Conservation (phyloP, 2,113 vertebrate genomes). For the Chinchilla lanigera region DNA sequence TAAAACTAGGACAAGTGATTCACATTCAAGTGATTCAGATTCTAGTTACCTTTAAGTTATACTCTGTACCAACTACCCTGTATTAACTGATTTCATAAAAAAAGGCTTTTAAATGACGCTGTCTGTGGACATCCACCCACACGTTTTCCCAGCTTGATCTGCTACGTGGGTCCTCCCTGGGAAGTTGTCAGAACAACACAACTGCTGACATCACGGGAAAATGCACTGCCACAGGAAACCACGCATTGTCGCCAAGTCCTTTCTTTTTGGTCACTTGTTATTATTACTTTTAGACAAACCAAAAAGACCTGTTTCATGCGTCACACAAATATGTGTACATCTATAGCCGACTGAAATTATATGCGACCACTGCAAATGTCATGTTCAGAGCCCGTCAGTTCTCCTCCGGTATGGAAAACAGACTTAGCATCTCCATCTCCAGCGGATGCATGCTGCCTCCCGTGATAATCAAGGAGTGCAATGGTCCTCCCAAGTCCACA, state of each 20-base stretch:
- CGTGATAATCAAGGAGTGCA: conserved; percentile 95
- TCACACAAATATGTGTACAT: not conserved
- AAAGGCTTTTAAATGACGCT: not conserved
- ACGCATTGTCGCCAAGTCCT: not conserved
- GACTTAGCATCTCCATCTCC: conserved; percentile 95
- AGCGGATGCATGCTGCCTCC: conserved; percentile 94
- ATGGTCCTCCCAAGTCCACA: conserved; percentile 91
- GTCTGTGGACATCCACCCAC: not conserved
- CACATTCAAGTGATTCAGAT: not conserved
- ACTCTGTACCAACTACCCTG: not conserved
- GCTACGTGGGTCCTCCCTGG: not conserved
- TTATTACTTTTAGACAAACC: not conserved
- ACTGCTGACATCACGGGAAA: not conserved
- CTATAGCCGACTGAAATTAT: not conserved
- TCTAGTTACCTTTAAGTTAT: not conserved
- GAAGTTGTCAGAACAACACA: not conserved
- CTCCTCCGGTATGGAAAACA: conserved; percentile 88
- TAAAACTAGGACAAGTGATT: not conserved
- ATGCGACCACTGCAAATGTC: not conserved
- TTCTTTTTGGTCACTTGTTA: conserved; percentile 21
- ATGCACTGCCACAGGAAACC: not conserved
- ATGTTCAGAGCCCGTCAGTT: conserved; percentile 80
- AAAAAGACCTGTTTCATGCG: not conserved
- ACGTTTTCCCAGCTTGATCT: not conserved
- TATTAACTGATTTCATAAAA: conserved; percentile 7